Evolutionary conservation across 2,888 invertebrate genomes (phyloP).

Genomic region (Nymphalis c-album): DNA sequence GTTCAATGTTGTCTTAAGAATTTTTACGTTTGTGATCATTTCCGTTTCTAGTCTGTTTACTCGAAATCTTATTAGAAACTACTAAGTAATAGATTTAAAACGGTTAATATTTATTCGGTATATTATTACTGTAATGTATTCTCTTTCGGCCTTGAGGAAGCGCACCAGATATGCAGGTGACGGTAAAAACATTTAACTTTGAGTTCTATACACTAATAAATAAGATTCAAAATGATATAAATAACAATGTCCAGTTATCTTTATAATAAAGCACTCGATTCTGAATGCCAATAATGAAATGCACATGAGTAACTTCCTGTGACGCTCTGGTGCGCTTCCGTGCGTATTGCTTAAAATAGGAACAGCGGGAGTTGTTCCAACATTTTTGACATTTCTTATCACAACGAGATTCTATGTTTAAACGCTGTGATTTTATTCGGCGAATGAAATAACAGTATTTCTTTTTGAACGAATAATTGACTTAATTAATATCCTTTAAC

Average conservation of each 20-base stretch:
- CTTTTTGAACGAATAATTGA: too few relatives aligned
- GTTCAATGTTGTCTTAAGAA: too few relatives aligned
- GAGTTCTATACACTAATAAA: not conserved
- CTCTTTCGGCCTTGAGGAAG: not conserved
- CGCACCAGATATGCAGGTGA: not conserved
- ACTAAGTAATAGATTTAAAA: not conserved
- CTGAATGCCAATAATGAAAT: not conserved
- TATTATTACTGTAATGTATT: not conserved
- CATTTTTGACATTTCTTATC: too few relatives aligned
- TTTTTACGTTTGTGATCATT: too few relatives aligned
- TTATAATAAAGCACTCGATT: not conserved
- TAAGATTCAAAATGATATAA: not conserved
- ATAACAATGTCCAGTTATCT: not conserved
- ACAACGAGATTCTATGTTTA: not conserved
- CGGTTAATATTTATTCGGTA: not conserved
- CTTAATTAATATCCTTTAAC: too few relatives aligned
- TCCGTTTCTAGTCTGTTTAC: too few relatives aligned
- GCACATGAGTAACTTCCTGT: slow-evolving; percentile 13
- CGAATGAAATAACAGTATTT: too few relatives aligned
- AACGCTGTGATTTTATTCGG: too few relatives aligned
- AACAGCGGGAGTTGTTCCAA: not conserved
- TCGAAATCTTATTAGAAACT: too few relatives aligned
- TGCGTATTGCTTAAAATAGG: slow-evolving; percentile 5
- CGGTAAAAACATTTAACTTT: not conserved
- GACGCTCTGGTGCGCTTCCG: slow-evolving; percentile 4